Conservation (phyloP, 2,888 invertebrate species). For the Ptychoptera albimana region DNA sequence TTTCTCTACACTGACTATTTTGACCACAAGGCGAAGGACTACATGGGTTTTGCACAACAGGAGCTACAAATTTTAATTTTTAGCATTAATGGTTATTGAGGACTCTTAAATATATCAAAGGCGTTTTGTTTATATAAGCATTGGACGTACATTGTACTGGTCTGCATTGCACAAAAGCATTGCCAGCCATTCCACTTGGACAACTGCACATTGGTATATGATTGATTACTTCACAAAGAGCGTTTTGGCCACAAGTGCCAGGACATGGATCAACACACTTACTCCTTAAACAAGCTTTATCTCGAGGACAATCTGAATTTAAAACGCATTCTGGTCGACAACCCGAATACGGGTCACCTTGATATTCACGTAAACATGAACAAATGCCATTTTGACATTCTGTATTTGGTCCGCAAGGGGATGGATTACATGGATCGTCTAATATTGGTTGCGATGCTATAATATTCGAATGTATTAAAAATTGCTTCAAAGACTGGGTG, state of each 20-base stretch:
- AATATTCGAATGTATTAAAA: background rate
- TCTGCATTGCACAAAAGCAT: constrained; percentile 49
- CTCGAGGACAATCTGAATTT: constrained; percentile 48
- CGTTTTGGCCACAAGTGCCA: constrained; percentile 53
- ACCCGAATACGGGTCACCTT: constrained; percentile 50
- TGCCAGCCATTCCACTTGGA: constrained; percentile 43
- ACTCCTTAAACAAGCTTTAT: constrained; percentile 51
- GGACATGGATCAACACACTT: constrained; percentile 58
- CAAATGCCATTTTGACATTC: constrained; percentile 50
- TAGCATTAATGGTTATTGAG: too few relatives aligned
- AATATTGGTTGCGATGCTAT: constrained; percentile 6
- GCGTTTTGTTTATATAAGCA: too few relatives aligned
- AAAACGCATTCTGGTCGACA: constrained; percentile 57
- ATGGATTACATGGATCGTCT: constrained; percentile 47
- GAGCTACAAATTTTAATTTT: constrained; percentile 23
- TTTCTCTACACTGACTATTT: constrained; percentile 55
- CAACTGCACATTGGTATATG: constrained; percentile 56
- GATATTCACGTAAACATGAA: constrained; percentile 46
- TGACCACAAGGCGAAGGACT: constrained; percentile 56
- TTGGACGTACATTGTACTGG: constrained; percentile 33
- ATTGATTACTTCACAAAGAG: constrained; percentile 54
- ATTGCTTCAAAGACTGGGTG: background rate
- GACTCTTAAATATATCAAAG: constrained; percentile 10
- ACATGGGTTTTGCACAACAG: constrained; percentile 32
- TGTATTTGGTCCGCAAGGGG: constrained; percentile 58